A percentile compares a stretch with the other conserved stretches of the same genome.
Conservation (phyloP, 1,140 invertebrate genomes). For the Magallana ariakensis region DNA sequence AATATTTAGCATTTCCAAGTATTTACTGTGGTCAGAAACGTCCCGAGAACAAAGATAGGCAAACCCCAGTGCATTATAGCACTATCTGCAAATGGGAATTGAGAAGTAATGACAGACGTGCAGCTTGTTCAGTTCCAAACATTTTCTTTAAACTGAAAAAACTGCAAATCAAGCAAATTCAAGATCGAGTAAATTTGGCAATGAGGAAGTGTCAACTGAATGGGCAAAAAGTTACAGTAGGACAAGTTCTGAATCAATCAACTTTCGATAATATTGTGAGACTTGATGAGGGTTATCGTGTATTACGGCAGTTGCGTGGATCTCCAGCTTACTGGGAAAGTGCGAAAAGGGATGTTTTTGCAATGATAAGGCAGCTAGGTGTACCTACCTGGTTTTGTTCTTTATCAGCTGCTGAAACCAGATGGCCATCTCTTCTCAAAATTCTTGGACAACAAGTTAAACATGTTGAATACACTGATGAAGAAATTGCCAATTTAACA, state of each 20-base stretch:
- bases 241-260: slow-evolving; percentile 43
- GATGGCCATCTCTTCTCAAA: slow-evolving; percentile 57
- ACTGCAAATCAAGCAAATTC: slow-evolving; percentile 55
- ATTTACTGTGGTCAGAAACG: slow-evolving; percentile 53
- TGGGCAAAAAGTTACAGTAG: slow-evolving; percentile 36
- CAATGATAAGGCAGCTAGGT: slow-evolving; percentile 59
- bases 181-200: slow-evolving; percentile 45
- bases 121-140: slow-evolving; percentile 52
- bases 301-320: slow-evolving; percentile 53
- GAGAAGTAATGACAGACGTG: slow-evolving; percentile 52
- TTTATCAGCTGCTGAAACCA: slow-evolving; percentile 64
- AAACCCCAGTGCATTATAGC: slow-evolving; percentile 48
- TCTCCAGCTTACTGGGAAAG: slow-evolving; percentile 59
- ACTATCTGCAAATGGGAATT: slow-evolving; percentile 61
- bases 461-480: slow-evolving; percentile 37
- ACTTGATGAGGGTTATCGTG: slow-evolving; percentile 60
- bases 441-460: slow-evolving; percentile 47
- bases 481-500: slow-evolving; percentile 42
- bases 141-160: slow-evolving; percentile 65
- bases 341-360: slow-evolving; percentile 62
- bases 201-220: slow-evolving; percentile 54
- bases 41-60: slow-evolving; percentile 32
- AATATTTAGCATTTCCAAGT: slow-evolving; percentile 63
- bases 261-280: slow-evolving; percentile 45
- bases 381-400: slow-evolving; percentile 60